These are phyloP conservation scores for Cantharis nigra DNA, from an alignment of 2,888 invertebrate genomes.

Conservation along the genomic window DNA sequence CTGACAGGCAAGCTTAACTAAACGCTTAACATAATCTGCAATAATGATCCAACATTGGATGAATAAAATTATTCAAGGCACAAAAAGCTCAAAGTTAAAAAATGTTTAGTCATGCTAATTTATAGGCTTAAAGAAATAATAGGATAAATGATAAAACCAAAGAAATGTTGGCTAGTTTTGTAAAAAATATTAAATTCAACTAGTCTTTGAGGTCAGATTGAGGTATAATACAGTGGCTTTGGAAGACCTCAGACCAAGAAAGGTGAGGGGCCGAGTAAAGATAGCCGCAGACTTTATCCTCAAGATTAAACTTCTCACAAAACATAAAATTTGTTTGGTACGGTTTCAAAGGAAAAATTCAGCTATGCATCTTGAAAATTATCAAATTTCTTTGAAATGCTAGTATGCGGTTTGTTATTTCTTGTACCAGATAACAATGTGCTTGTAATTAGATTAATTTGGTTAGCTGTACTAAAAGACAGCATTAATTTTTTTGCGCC, in stretches of 20 bases:
- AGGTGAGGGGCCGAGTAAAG: background rate
- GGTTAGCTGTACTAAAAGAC: background rate
- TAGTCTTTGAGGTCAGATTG: background rate
- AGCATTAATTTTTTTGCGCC: background rate
- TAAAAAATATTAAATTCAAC: background rate
- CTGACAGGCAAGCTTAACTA: background rate
- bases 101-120: slow-evolving; percentile 11
- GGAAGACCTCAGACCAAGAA: background rate
- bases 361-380: too few species aligned
- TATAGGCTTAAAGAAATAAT: background rate
- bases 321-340: background rate
- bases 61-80: slow-evolving; percentile 15
- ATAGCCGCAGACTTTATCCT: background rate
- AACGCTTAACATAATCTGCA: background rate
- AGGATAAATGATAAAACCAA: background rate
- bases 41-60: slow-evolving; percentile 8
- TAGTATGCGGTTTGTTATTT: background rate
- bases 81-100: slow-evolving; percentile 8
- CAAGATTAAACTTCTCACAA: background rate
- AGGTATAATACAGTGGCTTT: background rate
- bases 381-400: background rate
- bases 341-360: background rate
- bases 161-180: background rate
- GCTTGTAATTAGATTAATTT: background rate
- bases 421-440: background rate